Conservation (phyloP, 30 jellyfish, hydroid and myxozoan genomes). For the Sanderia malayensis region DNA sequence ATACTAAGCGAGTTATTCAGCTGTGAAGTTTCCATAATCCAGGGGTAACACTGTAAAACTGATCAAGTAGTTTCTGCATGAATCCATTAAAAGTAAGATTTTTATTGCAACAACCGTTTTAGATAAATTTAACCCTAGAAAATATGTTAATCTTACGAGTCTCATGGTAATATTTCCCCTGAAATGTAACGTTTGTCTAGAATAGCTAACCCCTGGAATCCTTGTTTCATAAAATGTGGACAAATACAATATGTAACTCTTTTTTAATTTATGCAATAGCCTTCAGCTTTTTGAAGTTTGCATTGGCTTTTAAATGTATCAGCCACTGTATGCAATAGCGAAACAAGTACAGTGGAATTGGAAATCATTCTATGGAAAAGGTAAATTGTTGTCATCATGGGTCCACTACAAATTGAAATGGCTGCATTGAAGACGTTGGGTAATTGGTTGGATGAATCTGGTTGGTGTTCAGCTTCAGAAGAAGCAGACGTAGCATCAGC, state of each 20-base stretch:
- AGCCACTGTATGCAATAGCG: constrained; percentile 68
- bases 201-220: background rate
- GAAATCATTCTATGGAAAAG: constrained; percentile 32
- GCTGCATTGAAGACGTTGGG: constrained; percentile 40
- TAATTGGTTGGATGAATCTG: constrained; percentile 30
- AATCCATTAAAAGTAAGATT: no score
- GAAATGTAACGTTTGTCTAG: background rate
- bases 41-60: no score
- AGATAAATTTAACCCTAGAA: no score
- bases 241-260: no score
- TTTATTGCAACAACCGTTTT: no score
- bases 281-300: no score
- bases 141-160: no score
- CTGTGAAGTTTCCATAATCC: no score
- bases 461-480: constrained; percentile 28
- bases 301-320: no score
- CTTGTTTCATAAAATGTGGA: background rate
- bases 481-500: constrained; percentile 51
- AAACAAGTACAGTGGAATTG: constrained; percentile 54
- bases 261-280: no score
- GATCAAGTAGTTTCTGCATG: no score
- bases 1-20: no score
- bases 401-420: constrained; percentile 58
- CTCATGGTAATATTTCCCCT: background rate
- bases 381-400: constrained; percentile 40